A percentile compares a stretch with the other conserved stretches of the same genome.
These are phyloP conservation scores for Pomacea canaliculata DNA, from an alignment of 2,888 invertebrate species.

Conservation along the genomic window DNA sequence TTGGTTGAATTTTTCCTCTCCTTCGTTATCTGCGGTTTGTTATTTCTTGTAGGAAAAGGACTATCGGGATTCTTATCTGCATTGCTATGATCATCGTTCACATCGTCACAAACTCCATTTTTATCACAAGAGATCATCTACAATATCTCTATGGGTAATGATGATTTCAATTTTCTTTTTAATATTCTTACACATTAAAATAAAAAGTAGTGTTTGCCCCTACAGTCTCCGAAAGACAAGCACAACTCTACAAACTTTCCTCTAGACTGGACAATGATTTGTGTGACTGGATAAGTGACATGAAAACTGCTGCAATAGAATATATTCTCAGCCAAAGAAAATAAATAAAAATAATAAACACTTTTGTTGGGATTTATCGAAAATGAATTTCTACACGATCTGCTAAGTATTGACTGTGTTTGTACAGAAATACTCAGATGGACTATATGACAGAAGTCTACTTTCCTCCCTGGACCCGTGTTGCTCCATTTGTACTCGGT, in stretches of 20 bases:
- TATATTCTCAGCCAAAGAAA: too few relatives aligned
- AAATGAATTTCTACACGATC: too few relatives aligned
- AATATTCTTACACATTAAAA: too few relatives aligned
- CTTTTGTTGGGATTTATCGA: too few relatives aligned
- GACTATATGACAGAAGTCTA: conserved; percentile 15
- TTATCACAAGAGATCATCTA: neutral
- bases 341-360: too few relatives aligned
- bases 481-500: conserved; percentile 17
- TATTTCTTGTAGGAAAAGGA: neutral
- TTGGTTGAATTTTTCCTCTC: neutral
- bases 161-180: too few relatives aligned
- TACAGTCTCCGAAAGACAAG: too few relatives aligned
- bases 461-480: conserved; percentile 6
- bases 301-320: too few relatives aligned
- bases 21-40: neutral
- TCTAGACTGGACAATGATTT: too few relatives aligned
- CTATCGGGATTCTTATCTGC: neutral
- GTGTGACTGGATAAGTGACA: too few relatives aligned
- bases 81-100: neutral
- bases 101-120: neutral
- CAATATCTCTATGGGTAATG: neutral
- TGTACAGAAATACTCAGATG: neutral
- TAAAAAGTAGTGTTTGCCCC: too few relatives aligned
- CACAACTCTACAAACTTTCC: too few relatives aligned
- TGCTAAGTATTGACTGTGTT: neutral